Evolutionary conservation across 2,113 vertebrate species (phyloP).

Genomic region (Lutjanus erythropterus): DNA sequence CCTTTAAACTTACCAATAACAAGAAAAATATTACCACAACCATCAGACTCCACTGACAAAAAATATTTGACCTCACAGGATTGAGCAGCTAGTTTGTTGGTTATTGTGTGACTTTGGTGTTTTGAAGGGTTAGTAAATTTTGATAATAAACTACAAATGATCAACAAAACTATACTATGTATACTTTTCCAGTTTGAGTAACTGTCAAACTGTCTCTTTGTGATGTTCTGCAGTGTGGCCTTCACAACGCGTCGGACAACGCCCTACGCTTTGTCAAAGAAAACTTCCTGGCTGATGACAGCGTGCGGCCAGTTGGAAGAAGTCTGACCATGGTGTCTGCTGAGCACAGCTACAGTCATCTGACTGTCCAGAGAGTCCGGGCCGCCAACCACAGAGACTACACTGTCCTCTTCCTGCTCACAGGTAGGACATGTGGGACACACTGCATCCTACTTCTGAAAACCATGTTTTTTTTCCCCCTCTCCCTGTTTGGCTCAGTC

Average conservation of each 20-base stretch:
- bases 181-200: not conserved
- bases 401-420: constrained; percentile 84
- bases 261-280: constrained; percentile 85
- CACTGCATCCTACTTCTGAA: not conserved
- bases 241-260: constrained; percentile 84
- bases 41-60: too few relatives aligned
- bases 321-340: constrained; percentile 75
- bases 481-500: not conserved
- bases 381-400: constrained; percentile 67
- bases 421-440: constrained; percentile 65
- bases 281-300: constrained; percentile 84
- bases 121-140: too few relatives aligned
- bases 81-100: too few relatives aligned
- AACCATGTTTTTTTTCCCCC: not conserved
- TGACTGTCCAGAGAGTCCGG: constrained; percentile 78
- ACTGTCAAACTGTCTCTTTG: not conserved
- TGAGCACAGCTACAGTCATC: constrained; percentile 78
- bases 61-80: too few relatives aligned
- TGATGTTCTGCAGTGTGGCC: constrained; percentile 83
- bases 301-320: constrained; percentile 64
- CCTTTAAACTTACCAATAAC: too few relatives aligned
- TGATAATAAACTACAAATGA: too few relatives aligned
- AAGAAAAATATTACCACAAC: too few relatives aligned
- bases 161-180: too few relatives aligned
- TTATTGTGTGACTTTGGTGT: too few relatives aligned